Conservation (phyloP, 2,113 vertebrate genomes). For the Dascyllus trimaculatus region DNA sequence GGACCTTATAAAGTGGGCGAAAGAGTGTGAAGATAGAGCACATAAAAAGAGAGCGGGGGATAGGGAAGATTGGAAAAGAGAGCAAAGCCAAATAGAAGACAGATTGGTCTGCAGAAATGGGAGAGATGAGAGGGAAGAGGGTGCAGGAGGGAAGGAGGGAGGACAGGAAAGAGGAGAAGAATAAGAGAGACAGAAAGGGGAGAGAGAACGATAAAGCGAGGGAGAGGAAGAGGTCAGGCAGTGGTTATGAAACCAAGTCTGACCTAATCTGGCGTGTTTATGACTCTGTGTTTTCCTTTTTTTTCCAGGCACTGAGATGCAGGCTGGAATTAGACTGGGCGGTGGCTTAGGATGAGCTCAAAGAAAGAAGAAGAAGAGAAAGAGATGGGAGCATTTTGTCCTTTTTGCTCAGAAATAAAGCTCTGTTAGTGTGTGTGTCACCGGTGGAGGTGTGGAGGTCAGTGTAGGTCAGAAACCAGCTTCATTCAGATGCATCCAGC, state of each 20-base stretch:
- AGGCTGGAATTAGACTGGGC: slow-evolving; percentile 78
- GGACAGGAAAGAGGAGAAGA: slow-evolving; percentile 21
- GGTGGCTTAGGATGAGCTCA: slow-evolving; percentile 69
- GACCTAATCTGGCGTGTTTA: slow-evolving; percentile 82
- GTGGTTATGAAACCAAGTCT: slow-evolving; percentile 80
- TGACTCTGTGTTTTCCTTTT: slow-evolving; percentile 55
- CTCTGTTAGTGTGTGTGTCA: neutral
- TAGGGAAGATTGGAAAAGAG: slow-evolving; percentile 68
- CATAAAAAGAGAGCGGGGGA: slow-evolving; percentile 60
- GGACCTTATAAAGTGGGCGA: slow-evolving; percentile 64
- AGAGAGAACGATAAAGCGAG: slow-evolving; percentile 38
- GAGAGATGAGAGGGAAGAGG: slow-evolving; percentile 40
- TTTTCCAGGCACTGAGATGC: slow-evolving; percentile 63
- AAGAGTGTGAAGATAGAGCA: slow-evolving; percentile 65
- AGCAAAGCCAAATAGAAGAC: slow-evolving; percentile 65
- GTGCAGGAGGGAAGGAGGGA: slow-evolving; percentile 33
- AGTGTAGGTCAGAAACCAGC: slow-evolving; percentile 7
- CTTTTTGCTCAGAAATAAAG: slow-evolving; percentile 23
- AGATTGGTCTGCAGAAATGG: slow-evolving; percentile 60
- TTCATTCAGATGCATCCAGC: slow-evolving; percentile 36
- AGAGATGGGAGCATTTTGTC: slow-evolving; percentile 34
- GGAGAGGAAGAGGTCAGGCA: slow-evolving; percentile 74
- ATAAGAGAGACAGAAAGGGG: slow-evolving; percentile 13
- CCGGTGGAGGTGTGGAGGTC: slow-evolving; percentile 7
- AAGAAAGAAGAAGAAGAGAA: slow-evolving; percentile 34